These are phyloP conservation scores for Tridacna crocea DNA, from an alignment of 2,888 invertebrate species.

Conservation along the genomic window DNA sequence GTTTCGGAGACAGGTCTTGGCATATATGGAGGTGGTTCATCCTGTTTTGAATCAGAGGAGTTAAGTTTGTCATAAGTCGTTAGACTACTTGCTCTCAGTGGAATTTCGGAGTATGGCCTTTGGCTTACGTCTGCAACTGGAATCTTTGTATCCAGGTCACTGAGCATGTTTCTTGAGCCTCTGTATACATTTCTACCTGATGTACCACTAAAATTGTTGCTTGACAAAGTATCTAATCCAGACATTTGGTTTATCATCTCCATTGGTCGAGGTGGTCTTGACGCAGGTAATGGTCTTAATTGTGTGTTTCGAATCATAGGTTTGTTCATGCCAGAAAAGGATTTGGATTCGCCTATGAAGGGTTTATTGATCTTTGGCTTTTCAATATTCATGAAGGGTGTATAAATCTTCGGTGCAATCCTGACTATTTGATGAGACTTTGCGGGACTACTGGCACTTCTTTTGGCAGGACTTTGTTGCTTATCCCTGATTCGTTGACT, in stretches of 20 bases:
- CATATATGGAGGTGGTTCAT: not conserved
- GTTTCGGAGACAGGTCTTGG: constrained; percentile 54
- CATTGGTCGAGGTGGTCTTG: constrained; percentile 13
- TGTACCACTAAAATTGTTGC: not conserved
- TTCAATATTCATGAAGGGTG: constrained; percentile 46
- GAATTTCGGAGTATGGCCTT: constrained; percentile 59
- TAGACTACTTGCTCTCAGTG: constrained; percentile 30
- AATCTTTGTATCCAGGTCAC: constrained; percentile 5
- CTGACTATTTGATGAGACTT: constrained; percentile 49
- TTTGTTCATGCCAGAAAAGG: constrained; percentile 25
- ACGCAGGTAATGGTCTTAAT: constrained; percentile 44
- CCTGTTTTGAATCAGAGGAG: not conserved
- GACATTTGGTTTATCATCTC: constrained; percentile 24
- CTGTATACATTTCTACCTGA: not conserved
- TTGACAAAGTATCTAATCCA: constrained; percentile 20
- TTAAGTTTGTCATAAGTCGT: not conserved
- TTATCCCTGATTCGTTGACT: constrained; percentile 5
- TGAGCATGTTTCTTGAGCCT: constrained; percentile 34
- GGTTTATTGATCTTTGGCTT: constrained; percentile 27
- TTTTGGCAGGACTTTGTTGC: constrained; percentile 17
- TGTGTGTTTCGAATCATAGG: constrained; percentile 55
- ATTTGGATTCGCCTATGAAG: constrained; percentile 3
- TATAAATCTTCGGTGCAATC: constrained; percentile 42
- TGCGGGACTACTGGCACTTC: constrained; percentile 36
- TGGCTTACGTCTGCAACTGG: not conserved